phyloP scores from a whole-genome alignment of 2,888 invertebrate genomes.

The Callyntrura sp. region DNA sequence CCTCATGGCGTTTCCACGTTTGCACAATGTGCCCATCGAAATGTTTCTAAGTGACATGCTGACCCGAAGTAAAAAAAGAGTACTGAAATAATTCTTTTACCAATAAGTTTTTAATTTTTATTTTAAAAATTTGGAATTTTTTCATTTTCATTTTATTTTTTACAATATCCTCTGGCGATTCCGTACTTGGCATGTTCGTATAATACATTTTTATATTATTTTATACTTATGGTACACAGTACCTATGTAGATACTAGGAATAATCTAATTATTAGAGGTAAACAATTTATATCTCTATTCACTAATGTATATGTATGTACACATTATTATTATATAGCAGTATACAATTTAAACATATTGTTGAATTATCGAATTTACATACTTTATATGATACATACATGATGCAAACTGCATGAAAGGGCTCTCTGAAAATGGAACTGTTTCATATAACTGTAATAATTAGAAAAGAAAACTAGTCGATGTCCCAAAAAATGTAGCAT shows the following conservation, averaged over 20 bases:
- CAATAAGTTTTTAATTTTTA: slow-evolving; percentile 55
- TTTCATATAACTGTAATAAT: not conserved
- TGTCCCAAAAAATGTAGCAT: too few species aligned
- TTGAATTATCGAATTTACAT: not conserved
- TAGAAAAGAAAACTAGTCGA: slow-evolving; percentile 5
- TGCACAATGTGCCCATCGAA: too few species aligned
- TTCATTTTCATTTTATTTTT: slow-evolving; percentile 72
- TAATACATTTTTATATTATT: slow-evolving; percentile 71
- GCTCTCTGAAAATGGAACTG: not conserved
- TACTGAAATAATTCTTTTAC: not conserved
- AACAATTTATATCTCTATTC: slow-evolving; percentile 28
- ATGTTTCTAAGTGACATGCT: too few species aligned
- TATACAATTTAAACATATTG: not conserved
- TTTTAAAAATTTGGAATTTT: slow-evolving; percentile 71
- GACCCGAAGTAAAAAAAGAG: too few species aligned
- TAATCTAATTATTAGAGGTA: slow-evolving; percentile 52
- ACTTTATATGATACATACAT: slow-evolving; percentile 7
- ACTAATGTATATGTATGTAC: not conserved
- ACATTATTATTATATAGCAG: slow-evolving; percentile 3
- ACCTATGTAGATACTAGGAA: slow-evolving; percentile 44
- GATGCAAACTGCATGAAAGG: not conserved
- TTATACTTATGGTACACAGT: slow-evolving; percentile 59
- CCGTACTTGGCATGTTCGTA: slow-evolving; percentile 77
- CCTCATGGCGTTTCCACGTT: too few species aligned
- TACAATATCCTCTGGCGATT: slow-evolving; percentile 73